These are phyloP conservation scores for Choristoneura fumiferana DNA, from an alignment of 1,140 invertebrate species.

Conservation along the genomic window DNA sequence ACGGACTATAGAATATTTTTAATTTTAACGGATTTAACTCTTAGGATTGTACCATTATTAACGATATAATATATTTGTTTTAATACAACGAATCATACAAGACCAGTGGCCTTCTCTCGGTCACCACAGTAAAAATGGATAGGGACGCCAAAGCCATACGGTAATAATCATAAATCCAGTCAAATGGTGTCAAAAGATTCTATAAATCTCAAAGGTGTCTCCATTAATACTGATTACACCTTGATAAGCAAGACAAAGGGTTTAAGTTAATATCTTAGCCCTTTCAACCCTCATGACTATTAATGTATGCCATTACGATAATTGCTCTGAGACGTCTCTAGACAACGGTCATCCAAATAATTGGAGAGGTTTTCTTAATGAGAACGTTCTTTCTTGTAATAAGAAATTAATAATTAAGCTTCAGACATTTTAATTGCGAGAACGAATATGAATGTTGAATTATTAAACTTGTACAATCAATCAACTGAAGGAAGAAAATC, in stretches of 20 bases:
- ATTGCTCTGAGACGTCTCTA: constrained; percentile 25
- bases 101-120: too few species aligned
- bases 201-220: constrained; percentile 26
- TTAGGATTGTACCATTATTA: too few species aligned
- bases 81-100: too few species aligned
- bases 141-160: too few species aligned
- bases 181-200: constrained; percentile 17
- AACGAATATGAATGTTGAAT: too few species aligned
- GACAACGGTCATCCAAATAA: constrained; percentile 13
- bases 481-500: constrained; percentile 3
- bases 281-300: constrained; percentile 35
- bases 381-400: background rate
- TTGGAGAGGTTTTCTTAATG: background rate
- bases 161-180: constrained; percentile 16
- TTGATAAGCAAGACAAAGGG: constrained; percentile 39
- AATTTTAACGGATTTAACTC: too few species aligned
- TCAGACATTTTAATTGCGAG: background rate
- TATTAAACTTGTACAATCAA: too few species aligned
- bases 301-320: constrained; percentile 40
- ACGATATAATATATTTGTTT: too few species aligned
- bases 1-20: too few species aligned
- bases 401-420: background rate
- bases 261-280: constrained; percentile 34
- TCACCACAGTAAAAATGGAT: too few species aligned
- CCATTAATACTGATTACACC: constrained; percentile 41